These are phyloP conservation scores for Limnephilus marmoratus DNA, from an alignment of 2,888 invertebrate species.

Conservation along the genomic window DNA sequence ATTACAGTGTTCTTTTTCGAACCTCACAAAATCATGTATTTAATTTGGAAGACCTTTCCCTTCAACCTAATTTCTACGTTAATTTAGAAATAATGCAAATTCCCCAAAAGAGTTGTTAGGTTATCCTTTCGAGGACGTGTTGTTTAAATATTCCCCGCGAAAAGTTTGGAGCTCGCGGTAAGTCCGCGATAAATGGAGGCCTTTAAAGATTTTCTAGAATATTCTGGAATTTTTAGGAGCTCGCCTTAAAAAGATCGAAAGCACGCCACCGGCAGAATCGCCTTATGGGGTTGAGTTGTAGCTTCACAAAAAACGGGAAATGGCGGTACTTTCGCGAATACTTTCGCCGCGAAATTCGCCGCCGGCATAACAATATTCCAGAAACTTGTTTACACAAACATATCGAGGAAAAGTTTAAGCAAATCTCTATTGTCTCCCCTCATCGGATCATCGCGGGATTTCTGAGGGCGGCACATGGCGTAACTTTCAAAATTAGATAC, in stretches of 20 bases:
- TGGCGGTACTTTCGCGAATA: not conserved
- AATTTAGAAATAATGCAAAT: conserved; percentile 9
- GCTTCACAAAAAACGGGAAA: conserved; percentile 29
- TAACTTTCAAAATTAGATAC: conserved; percentile 63
- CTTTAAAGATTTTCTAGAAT: not conserved
- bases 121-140: conserved; percentile 25
- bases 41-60: not conserved
- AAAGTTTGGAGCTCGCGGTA: conserved; percentile 44
- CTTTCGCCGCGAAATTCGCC: conserved; percentile 25
- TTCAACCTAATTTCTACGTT: not conserved
- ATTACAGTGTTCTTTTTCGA: too few species aligned
- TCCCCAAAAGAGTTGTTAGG: not conserved
- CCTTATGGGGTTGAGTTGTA: conserved; percentile 30
- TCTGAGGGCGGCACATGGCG: conserved; percentile 57
- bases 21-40: not conserved
- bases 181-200: conserved; percentile 28
- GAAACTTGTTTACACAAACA: conserved; percentile 26
- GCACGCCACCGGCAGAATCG: conserved; percentile 16
- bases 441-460: conserved; percentile 47
- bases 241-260: conserved; percentile 4
- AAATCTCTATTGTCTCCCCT: conserved; percentile 45
- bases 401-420: conserved; percentile 48
- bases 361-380: conserved; percentile 41
- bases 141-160: conserved; percentile 28
- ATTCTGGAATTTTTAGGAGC: not conserved